Conservation (phyloP, 2,888 invertebrate species). For the Drosophila rellima region DNA sequence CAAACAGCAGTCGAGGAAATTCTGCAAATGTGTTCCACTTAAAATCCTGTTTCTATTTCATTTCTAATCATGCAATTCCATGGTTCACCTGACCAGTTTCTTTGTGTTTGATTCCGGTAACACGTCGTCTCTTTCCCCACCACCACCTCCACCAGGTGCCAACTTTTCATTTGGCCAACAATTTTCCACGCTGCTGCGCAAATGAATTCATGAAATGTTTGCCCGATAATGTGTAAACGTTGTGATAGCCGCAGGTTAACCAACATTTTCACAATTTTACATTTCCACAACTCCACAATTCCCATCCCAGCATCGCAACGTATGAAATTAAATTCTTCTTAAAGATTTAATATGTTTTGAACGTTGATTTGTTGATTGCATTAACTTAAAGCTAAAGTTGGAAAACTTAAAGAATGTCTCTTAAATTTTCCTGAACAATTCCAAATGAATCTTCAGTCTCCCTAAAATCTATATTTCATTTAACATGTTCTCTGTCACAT, state of each 20-base stretch:
- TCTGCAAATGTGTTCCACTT: conserved; percentile 11
- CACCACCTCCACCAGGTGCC: conserved; percentile 12
- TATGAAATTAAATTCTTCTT: neutral
- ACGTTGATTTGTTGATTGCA: neutral
- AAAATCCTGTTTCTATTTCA: conserved; percentile 43
- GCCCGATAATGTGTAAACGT: conserved; percentile 57
- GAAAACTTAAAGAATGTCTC: neutral
- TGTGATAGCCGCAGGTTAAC: conserved; percentile 26
- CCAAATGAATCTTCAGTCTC: neutral
- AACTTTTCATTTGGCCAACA: conserved; percentile 54
- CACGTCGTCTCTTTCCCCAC: neutral
- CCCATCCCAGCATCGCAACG: neutral
- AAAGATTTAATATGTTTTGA: neutral
- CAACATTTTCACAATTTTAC: conserved; percentile 20
- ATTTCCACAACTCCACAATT: conserved; percentile 11
- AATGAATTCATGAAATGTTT: conserved; percentile 75
- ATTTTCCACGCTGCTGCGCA: conserved; percentile 61
- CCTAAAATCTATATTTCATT: conserved; percentile 19
- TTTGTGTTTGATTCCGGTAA: conserved; percentile 4
- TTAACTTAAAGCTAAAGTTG: too few species aligned
- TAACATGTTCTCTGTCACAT: conserved; percentile 43
- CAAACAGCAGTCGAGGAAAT: neutral
- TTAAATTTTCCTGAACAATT: neutral
- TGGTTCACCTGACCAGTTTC: conserved; percentile 47
- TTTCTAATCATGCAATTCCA: conserved; percentile 17